Evolutionary conservation across 1,140 invertebrate species (phyloP), one percentile per base, ranked within the genome.

Genomic region (Ganaspis sp.): DNA sequence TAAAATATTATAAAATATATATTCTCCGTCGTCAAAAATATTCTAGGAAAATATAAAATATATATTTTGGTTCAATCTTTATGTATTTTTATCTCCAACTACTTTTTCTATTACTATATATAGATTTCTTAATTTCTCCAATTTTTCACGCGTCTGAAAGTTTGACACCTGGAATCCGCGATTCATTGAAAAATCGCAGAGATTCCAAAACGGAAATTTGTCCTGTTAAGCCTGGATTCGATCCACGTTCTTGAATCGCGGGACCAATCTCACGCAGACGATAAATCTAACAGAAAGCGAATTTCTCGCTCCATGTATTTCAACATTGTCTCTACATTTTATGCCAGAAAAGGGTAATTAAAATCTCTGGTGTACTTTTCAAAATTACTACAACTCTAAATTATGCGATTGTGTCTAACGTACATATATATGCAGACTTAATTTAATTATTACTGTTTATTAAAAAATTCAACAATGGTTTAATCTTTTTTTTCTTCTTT

Each of bases 191-290:
- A 58, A 58, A 58, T 58, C 21, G 54, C 12, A 12, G 54, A 19
- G 4, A 12, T 58, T 29, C 11, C 12, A 11, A 11, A 58, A 58
- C 54, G 21, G 54, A 26, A 58, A 58, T 58, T 58, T 58, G 54
- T 58, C 54, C 21, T 58, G 54, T 58, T 29, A 58, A 58, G 54
- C 54, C 21, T 26, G 54, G 54, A 58, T 58, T 58, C 54, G 54
- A 58, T 26, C 54, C 9, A 23, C 21, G 54, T 26, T 15, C 54
- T 26, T 29, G 54, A 58, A 58, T 58, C 54, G 54, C 54, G 54
- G 26, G 54, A 9, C 21, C 54, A 58, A 58, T 58, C 54, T 58
- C 54, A 11, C 19, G 54, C 12, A 4, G 54, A 23, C 54, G 21
- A 58, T 58, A 58, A 58, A 58, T 58, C 54, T 29, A 26, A 26